phyloP scores from a whole-genome alignment of 2,888 invertebrate species.

The Linyphia triangularis region DNA sequence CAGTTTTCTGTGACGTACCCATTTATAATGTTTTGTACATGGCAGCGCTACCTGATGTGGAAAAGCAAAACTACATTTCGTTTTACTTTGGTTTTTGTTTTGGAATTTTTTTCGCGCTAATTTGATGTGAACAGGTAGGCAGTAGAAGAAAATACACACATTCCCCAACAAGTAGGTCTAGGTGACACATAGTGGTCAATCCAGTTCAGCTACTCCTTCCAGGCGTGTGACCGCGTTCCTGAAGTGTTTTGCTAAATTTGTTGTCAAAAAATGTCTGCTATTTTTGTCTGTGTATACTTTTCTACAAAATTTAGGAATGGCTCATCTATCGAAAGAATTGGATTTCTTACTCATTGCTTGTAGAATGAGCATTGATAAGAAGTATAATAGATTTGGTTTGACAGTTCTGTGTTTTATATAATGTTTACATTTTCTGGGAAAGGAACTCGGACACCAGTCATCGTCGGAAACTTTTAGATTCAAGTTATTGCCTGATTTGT shows the following conservation, averaged over 20 bases:
- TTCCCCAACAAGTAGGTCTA: conserved; percentile 65
- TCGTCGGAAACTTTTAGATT: not conserved
- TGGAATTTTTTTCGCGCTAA: conserved; percentile 22
- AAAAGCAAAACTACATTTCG: too few species aligned
- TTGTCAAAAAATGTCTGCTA: conserved; percentile 43
- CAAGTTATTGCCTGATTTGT: not conserved
- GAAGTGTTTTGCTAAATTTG: conserved; percentile 52
- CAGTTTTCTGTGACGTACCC: too few species aligned
- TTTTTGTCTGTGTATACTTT: conserved; percentile 5
- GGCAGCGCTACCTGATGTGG: too few species aligned
- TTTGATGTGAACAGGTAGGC: not conserved
- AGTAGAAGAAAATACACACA: too few species aligned
- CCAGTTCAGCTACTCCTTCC: conserved; percentile 62
- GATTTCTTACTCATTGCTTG: not conserved
- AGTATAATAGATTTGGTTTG: not conserved
- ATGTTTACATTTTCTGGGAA: not conserved
- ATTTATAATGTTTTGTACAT: too few species aligned
- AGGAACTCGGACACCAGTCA: not conserved
- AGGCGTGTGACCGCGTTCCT: conserved; percentile 68
- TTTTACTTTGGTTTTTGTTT: too few species aligned
- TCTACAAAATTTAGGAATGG: not conserved
- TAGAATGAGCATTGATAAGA: not conserved
- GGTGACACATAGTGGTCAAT: conserved; percentile 72
- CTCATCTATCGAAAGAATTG: not conserved
- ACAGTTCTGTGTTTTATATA: not conserved